phyloP scores from a whole-genome alignment of 2,113 vertebrate genomes.

The Menidia beryllina region DNA sequence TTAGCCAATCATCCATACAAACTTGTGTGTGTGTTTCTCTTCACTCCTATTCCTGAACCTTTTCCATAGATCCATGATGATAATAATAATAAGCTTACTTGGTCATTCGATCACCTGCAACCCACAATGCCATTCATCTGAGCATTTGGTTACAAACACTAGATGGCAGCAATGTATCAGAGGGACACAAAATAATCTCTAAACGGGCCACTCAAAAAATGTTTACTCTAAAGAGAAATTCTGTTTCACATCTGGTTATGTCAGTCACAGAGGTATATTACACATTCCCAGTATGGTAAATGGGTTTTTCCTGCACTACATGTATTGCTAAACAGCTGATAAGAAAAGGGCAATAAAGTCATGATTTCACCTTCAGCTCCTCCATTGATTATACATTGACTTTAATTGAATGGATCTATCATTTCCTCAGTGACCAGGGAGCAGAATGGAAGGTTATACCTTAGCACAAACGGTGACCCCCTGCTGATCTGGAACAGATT shows the following conservation, averaged over 20 bases:
- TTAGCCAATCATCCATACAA: background rate
- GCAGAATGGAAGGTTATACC: slow-evolving; percentile 39
- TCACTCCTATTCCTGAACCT: background rate
- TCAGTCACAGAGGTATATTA: background rate
- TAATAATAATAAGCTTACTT: background rate
- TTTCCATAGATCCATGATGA: background rate
- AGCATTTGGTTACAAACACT: slow-evolving; percentile 49
- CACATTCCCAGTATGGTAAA: slow-evolving; percentile 22
- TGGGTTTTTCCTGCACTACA: background rate
- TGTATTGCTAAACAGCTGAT: background rate
- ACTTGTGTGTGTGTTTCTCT: background rate
- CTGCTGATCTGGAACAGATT: slow-evolving; percentile 66
- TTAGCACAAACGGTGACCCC: slow-evolving; percentile 33
- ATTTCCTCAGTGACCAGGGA: slow-evolving; percentile 48
- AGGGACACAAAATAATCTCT: background rate
- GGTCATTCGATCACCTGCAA: background rate
- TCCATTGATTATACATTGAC: slow-evolving; percentile 44
- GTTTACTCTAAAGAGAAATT: slow-evolving; percentile 29
- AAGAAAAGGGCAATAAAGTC: background rate
- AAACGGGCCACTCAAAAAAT: slow-evolving; percentile 18
- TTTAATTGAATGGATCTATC: slow-evolving; percentile 30
- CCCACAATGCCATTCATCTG: background rate
- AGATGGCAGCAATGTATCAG: slow-evolving; percentile 75
- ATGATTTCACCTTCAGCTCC: background rate
- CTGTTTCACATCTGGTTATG: slow-evolving; percentile 23